phyloP scores from a whole-genome alignment of 1,140 invertebrate genomes.

The Cataglyphis hispanica region DNA sequence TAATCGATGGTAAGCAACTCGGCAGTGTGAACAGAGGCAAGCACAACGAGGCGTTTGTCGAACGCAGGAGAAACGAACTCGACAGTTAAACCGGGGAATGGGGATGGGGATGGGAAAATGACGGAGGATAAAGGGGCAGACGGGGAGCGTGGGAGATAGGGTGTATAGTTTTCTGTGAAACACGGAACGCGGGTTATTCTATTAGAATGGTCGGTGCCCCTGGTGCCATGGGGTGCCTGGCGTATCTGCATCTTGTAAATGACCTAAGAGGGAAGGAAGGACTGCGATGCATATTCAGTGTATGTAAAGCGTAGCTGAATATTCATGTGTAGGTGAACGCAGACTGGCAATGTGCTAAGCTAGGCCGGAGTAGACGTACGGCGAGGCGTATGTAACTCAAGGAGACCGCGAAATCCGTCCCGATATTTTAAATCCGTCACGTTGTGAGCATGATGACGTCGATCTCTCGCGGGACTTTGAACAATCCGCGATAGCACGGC shows the following conservation, averaged over 20 bases:
- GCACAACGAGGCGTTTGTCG: constrained; percentile 19
- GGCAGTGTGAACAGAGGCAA: constrained; percentile 47
- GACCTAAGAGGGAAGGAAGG: constrained; percentile 85
- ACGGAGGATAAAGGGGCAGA: background rate
- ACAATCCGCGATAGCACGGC: constrained; percentile 5
- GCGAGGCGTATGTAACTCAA: constrained; percentile 47
- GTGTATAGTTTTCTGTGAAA: constrained; percentile 73
- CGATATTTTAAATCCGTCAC: constrained; percentile 55
- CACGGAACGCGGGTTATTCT: constrained; percentile 78
- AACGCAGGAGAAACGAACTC: constrained; percentile 51
- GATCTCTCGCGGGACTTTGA: constrained; percentile 26
- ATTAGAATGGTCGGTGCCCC: constrained; percentile 79
- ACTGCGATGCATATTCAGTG: constrained; percentile 85
- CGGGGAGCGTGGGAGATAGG: constrained; percentile 23
- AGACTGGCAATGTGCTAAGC: constrained; percentile 82
- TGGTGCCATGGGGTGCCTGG: constrained; percentile 64
- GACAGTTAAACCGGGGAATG: constrained; percentile 22
- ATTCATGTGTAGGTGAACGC: constrained; percentile 84
- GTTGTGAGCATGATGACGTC: constrained; percentile 20
- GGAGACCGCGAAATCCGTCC: constrained; percentile 62
- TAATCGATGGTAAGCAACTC: constrained; percentile 78
- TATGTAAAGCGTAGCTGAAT: constrained; percentile 85
- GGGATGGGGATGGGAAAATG: background rate
- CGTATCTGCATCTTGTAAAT: constrained; percentile 85
- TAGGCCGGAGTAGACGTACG: constrained; percentile 52